These are phyloP conservation scores for Crotalus helleri DNA, from an alignment of 2,113 vertebrate genomes.

Conservation along the genomic window DNA sequence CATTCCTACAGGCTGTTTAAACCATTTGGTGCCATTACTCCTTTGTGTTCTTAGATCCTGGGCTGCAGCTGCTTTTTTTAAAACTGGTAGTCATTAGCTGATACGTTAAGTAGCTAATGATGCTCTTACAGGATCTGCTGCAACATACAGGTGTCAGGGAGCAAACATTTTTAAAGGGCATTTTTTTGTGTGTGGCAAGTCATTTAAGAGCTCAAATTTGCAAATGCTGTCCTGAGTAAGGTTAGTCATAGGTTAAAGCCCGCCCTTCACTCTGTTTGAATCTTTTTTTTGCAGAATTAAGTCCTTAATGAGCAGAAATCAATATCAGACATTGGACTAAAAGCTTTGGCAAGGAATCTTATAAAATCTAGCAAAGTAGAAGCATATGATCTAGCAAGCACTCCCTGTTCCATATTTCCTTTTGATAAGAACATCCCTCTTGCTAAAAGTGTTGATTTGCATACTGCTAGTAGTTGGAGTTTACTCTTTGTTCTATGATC, in stretches of 20 bases:
- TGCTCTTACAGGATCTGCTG: constrained; percentile 67
- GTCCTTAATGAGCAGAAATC: constrained; percentile 33
- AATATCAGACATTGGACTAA: constrained; percentile 24
- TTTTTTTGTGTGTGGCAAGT: constrained; percentile 48
- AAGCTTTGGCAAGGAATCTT: constrained; percentile 8
- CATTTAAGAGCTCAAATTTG: constrained; percentile 46
- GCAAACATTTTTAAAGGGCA: constrained; percentile 56
- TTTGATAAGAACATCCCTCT: neutral
- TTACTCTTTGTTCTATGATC: constrained; percentile 63
- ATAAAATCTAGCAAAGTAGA: constrained; percentile 17
- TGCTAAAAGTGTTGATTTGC: neutral
- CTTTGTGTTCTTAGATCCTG: constrained; percentile 40
- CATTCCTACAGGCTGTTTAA: constrained; percentile 33
- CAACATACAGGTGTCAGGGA: constrained; percentile 68
- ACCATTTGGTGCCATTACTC: constrained; percentile 57
- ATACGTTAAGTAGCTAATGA: constrained; percentile 81
- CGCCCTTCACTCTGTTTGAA: neutral
- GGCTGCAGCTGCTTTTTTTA: constrained; percentile 61
- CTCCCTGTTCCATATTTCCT: constrained; percentile 2
- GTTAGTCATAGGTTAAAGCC: constrained; percentile 44
- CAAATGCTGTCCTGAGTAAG: constrained; percentile 47
- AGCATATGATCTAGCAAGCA: neutral
- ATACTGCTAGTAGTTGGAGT: constrained; percentile 27
- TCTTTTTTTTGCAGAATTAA: constrained; percentile 37
- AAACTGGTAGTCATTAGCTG: constrained; percentile 72